Conservation (phyloP, 2,888 invertebrate species). For the Yponomeuta malinellus region DNA sequence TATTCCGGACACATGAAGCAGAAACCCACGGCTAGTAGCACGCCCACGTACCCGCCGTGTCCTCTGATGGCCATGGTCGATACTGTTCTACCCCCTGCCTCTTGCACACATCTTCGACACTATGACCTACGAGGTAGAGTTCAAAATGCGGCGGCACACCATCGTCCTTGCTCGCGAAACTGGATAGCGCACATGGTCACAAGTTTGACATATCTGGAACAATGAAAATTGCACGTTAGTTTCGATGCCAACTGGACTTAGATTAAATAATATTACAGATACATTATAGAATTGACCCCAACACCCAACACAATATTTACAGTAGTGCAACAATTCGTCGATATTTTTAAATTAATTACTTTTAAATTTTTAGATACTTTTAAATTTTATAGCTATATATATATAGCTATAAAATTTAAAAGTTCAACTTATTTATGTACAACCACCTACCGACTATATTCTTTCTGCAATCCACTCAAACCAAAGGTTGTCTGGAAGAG, state of each 20-base stretch:
- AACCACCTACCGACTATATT: too few species aligned
- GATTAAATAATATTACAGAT: too few species aligned
- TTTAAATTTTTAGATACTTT: too few species aligned
- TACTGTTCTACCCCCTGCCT: constrained; percentile 62
- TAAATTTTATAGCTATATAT: too few species aligned
- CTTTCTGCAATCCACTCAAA: too few species aligned
- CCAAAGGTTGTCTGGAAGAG: too few species aligned
- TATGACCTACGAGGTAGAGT: constrained; percentile 25
- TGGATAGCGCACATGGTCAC: background rate
- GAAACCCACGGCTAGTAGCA: constrained; percentile 64
- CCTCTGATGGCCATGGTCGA: constrained; percentile 65
- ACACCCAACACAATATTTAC: too few species aligned
- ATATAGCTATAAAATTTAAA: too few species aligned
- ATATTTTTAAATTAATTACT: too few species aligned
- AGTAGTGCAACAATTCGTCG: too few species aligned
- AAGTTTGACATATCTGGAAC: constrained; percentile 50
- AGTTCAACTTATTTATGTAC: too few species aligned
- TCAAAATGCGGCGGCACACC: constrained; percentile 37
- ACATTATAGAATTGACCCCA: too few species aligned
- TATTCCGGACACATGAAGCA: constrained; percentile 68
- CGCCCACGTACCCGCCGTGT: constrained; percentile 60
- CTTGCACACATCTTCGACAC: constrained; percentile 55
- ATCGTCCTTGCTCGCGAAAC: constrained; percentile 37
- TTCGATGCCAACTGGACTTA: background rate
- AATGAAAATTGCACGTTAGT: constrained; percentile 24